A percentile compares a stretch with the other conserved stretches of the same genome.
These are phyloP conservation scores for Porites lobata DNA, from an alignment of 92 coral and sea anemone species.

Conservation along the genomic window DNA sequence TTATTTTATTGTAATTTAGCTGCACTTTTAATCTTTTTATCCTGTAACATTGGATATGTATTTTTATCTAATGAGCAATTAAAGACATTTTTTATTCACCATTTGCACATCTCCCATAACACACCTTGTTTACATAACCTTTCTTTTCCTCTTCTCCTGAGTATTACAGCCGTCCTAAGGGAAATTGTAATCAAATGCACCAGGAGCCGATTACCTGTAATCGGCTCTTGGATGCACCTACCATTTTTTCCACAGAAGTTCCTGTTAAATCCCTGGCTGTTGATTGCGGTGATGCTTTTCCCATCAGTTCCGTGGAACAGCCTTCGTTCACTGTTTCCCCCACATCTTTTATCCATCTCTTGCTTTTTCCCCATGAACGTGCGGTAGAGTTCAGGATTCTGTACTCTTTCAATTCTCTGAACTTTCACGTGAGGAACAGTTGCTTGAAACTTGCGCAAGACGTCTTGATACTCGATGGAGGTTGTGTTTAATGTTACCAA, in stretches of 20 bases:
- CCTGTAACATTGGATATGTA: too few relatives aligned
- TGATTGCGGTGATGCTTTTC: background rate
- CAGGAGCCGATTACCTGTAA: too few relatives aligned
- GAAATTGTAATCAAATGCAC: too few relatives aligned
- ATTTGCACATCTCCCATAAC: too few relatives aligned
- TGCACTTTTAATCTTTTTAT: too few relatives aligned
- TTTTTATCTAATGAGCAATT: too few relatives aligned
- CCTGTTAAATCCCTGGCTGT: constrained; percentile 2
- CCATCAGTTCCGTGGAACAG: background rate
- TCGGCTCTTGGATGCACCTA: background rate
- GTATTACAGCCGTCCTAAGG: too few relatives aligned
- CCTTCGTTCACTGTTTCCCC: background rate
- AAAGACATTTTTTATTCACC: too few relatives aligned
- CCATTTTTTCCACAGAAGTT: background rate
- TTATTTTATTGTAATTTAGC: too few relatives aligned
- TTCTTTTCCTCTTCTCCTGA: too few relatives aligned
- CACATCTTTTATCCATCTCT: constrained; percentile 63
- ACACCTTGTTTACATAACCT: too few relatives aligned
- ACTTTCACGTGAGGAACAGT: constrained; percentile 56
- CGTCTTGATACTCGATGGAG: constrained; percentile 68
- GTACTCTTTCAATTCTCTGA: constrained; percentile 71
- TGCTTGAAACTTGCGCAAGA: constrained; percentile 38
- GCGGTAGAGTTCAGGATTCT: constrained; percentile 75
- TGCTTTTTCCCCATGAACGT: constrained; percentile 66
- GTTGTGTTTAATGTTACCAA: constrained; percentile 5